Percentiles rank a stretch among this genome's conserved stretches.
These are phyloP conservation scores for Zosterops hypoxanthus DNA, from an alignment of 2,113 vertebrate genomes.

Conservation along the genomic window DNA sequence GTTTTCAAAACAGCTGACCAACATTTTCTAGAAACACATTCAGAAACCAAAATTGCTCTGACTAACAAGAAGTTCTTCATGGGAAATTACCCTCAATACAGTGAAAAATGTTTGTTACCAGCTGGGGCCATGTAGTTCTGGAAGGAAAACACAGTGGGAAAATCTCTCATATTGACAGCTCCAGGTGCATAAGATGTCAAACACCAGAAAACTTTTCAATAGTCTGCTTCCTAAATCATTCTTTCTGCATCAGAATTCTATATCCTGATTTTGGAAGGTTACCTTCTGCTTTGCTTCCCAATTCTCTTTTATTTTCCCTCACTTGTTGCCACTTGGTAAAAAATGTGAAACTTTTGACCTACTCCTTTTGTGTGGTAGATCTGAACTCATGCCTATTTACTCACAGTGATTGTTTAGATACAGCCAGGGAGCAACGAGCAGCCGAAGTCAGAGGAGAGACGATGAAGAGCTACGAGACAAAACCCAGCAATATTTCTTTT, in stretches of 20 bases:
- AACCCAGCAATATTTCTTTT: not conserved
- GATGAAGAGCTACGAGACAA: not conserved
- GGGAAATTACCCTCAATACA: not conserved
- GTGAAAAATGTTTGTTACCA: not conserved
- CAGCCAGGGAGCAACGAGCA: not conserved
- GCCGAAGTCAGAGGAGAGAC: not conserved
- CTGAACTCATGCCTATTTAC: not conserved
- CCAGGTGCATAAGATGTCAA: not conserved
- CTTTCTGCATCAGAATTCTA: not conserved
- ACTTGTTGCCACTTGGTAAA: not conserved
- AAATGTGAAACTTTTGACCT: not conserved
- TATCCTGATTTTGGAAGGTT: not conserved
- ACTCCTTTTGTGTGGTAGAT: not conserved
- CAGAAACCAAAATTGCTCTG: not conserved
- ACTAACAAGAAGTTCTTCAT: not conserved
- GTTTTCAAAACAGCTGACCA: not conserved
- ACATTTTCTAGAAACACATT: not conserved
- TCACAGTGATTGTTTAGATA: not conserved
- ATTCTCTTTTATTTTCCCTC: not conserved
- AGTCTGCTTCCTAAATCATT: not conserved
- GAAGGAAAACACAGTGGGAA: not conserved
- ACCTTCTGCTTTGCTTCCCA: not conserved
- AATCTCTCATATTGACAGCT: not conserved
- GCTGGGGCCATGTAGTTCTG: not conserved
- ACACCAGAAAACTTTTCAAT: not conserved